Percentiles rank a stretch among this genome's conserved stretches.
phyloP scores from a whole-genome alignment of 2,113 vertebrate genomes.

The Clarias batrachus region DNA sequence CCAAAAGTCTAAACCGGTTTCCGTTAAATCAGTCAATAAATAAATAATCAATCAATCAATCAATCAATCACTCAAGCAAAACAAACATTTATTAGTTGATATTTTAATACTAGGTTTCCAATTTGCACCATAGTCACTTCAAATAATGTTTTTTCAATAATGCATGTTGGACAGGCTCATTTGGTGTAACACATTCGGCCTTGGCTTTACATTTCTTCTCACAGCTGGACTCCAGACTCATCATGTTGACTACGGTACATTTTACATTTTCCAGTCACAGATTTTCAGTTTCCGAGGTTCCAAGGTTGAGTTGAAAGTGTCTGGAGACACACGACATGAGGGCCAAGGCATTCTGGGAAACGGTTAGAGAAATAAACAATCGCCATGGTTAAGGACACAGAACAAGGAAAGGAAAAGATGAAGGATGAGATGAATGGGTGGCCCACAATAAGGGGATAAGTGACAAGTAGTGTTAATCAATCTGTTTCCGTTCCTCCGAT shows the following conservation, averaged over 20 bases:
- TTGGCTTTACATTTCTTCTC: constrained; percentile 13
- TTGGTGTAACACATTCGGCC: not conserved
- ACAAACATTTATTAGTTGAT: not conserved
- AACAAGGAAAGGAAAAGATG: constrained; percentile 36
- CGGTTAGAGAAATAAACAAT: constrained; percentile 60
- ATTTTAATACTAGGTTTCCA: not conserved
- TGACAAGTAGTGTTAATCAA: not conserved
- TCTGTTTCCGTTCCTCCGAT: not conserved
- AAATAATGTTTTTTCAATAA: not conserved
- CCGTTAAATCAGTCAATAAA: not conserved
- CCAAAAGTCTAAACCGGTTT: not conserved
- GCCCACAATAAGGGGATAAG: constrained; percentile 31
- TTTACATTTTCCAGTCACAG: constrained; percentile 50
- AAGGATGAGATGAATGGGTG: constrained; percentile 43
- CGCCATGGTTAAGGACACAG: constrained; percentile 36
- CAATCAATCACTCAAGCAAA: not conserved
- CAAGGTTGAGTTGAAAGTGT: constrained; percentile 50
- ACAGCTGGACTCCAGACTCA: constrained; percentile 70
- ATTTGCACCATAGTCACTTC: not conserved
- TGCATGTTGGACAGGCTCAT: not conserved
- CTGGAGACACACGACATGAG: constrained; percentile 16
- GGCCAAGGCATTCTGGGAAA: constrained; percentile 61
- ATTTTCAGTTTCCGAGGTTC: constrained; percentile 45
- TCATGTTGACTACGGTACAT: constrained; percentile 28
- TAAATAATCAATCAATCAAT: not conserved